A percentile compares a stretch with the other conserved stretches of the same genome.
phyloP scores from a whole-genome alignment of 2,113 vertebrate genomes.

The Mirounga angustirostris region DNA sequence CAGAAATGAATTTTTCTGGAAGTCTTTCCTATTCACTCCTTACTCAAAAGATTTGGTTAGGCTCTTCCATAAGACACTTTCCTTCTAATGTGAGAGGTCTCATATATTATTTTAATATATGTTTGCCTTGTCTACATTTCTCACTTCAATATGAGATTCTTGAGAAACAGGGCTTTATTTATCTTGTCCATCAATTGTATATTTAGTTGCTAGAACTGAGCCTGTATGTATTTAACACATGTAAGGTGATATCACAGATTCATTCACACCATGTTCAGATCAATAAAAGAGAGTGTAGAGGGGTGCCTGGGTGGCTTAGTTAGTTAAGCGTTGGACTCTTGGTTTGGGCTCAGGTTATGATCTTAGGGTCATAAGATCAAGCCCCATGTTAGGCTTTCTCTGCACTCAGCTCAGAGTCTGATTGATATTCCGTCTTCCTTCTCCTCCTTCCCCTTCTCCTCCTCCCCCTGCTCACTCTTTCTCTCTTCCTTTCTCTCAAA shows the following conservation, averaged over 20 bases:
- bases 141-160: not conserved
- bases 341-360: not conserved
- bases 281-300: not conserved
- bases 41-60: not conserved
- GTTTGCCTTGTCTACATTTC: not conserved
- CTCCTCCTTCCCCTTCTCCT: not conserved
- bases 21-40: not conserved
- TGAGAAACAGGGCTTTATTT: not conserved
- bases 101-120: not conserved
- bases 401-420: not conserved
- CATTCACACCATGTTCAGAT: not conserved
- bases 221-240: not conserved
- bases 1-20: not conserved
- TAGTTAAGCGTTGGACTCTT: not conserved
- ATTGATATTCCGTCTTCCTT: not conserved
- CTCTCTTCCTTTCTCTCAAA: not conserved
- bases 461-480: not conserved
- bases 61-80: not conserved
- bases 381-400: not conserved
- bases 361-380: not conserved
- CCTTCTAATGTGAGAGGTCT: not conserved
- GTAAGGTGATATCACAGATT: not conserved
- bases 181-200: not conserved
- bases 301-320: not conserved
- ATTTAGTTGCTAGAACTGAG: not conserved